A percentile compares a stretch with the other conserved stretches of the same genome.
These are phyloP conservation scores for Leucophenga montana DNA, from an alignment of 2,888 invertebrate species.

Conservation along the genomic window DNA sequence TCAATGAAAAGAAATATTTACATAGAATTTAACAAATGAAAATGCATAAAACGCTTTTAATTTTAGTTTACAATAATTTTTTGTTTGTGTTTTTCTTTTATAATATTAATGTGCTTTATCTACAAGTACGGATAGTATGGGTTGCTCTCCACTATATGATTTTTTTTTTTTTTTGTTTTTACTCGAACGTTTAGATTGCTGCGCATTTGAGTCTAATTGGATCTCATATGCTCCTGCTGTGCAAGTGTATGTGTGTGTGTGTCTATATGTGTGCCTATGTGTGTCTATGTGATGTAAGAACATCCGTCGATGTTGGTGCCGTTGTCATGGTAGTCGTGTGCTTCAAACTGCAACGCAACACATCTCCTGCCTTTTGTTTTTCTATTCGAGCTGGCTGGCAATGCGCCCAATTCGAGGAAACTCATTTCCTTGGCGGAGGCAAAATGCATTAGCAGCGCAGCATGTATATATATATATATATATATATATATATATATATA, in stretches of 20 bases:
- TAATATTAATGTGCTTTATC: neutral
- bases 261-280: neutral
- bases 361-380: constrained; percentile 43
- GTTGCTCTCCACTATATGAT: neutral
- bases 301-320: neutral
- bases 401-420: constrained; percentile 3
- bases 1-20: constrained; percentile 6
- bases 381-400: constrained; percentile 30
- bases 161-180: neutral
- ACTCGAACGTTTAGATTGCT: constrained; percentile 1
- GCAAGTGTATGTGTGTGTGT: too few relatives aligned
- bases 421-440: neutral
- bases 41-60: constrained; percentile 5
- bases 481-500: too few relatives aligned
- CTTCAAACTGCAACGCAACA: constrained; percentile 9
- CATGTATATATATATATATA: too few relatives aligned
- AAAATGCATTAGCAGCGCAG: neutral
- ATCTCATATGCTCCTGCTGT: neutral
- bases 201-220: constrained; percentile 15
- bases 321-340: constrained; percentile 2
- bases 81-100: neutral
- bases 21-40: constrained; percentile 11
- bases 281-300: neutral
- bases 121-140: neutral
- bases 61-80: neutral